Evolutionary conservation across 2,888 invertebrate genomes (phyloP).

Genomic region (Andricus quercusramuli): DNA sequence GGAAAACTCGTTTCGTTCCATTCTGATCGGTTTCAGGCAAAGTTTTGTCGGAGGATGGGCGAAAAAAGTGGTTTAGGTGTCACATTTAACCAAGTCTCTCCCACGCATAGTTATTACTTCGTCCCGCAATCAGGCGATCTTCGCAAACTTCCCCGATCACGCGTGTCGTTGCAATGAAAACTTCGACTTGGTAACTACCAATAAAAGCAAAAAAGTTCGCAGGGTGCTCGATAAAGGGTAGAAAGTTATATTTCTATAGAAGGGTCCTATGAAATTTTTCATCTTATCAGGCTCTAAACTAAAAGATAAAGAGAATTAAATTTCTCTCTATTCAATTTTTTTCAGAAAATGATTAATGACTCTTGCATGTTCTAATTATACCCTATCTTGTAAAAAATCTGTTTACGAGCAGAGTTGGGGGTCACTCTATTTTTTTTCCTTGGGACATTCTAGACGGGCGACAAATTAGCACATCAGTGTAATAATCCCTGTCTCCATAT

Average conservation of each 20-base stretch:
- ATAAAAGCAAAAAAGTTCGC: slow-evolving; percentile 16
- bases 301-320: background rate
- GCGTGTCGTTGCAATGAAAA: slow-evolving; percentile 4
- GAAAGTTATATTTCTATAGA: slow-evolving; percentile 8
- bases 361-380: background rate
- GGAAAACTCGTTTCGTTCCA: slow-evolving; percentile 8
- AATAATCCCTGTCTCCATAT: slow-evolving; percentile 18
- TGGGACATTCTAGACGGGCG: slow-evolving; percentile 5
- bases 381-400: background rate
- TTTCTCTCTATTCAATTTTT: background rate
- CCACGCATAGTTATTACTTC: slow-evolving; percentile 14
- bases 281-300: background rate
- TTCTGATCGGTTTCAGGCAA: background rate
- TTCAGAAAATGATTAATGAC: background rate
- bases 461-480: slow-evolving; percentile 27
- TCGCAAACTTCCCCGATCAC: slow-evolving; percentile 9
- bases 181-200: slow-evolving; percentile 30
- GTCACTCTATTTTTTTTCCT: background rate
- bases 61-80: slow-evolving; percentile 21
- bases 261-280: background rate
- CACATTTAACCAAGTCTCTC: background rate
- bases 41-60: slow-evolving; percentile 19
- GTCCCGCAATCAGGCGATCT: slow-evolving; percentile 6
- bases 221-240: background rate
- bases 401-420: background rate